phyloP scores from a whole-genome alignment of 2,113 vertebrate genomes.

The Calidris pugnax region DNA sequence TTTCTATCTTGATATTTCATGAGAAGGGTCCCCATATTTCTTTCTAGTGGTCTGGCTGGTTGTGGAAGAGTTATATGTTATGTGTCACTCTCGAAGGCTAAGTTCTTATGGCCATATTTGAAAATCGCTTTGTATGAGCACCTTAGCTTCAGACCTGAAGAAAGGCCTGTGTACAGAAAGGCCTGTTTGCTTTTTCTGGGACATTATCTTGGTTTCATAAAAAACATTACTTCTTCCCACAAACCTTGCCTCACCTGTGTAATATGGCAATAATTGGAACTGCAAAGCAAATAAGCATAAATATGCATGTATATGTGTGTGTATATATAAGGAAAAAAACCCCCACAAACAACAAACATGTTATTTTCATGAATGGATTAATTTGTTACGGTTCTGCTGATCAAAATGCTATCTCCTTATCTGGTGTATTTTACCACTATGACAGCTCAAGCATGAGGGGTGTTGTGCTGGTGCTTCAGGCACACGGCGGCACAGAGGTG shows the following conservation, averaged over 20 bases:
- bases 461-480: background rate
- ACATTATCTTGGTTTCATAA: background rate
- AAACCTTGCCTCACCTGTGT: background rate
- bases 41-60: background rate
- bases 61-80: background rate
- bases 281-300: background rate
- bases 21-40: accelerated
- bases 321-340: background rate
- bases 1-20: background rate
- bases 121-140: background rate
- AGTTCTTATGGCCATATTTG: background rate
- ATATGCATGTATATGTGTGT: background rate
- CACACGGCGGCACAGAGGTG: background rate
- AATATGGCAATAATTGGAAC: background rate
- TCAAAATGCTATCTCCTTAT: background rate
- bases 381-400: background rate
- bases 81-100: background rate
- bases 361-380: background rate
- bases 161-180: background rate
- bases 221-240: background rate
- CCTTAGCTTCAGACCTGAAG: background rate
- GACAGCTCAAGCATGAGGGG: background rate
- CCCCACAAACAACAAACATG: background rate
- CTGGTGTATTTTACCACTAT: background rate
- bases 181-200: background rate